A percentile compares a stretch with the other conserved stretches of the same genome.
phyloP scores from a whole-genome alignment of 2,797 vertebrate genomes.

The Cacajao melanocephalus region DNA sequence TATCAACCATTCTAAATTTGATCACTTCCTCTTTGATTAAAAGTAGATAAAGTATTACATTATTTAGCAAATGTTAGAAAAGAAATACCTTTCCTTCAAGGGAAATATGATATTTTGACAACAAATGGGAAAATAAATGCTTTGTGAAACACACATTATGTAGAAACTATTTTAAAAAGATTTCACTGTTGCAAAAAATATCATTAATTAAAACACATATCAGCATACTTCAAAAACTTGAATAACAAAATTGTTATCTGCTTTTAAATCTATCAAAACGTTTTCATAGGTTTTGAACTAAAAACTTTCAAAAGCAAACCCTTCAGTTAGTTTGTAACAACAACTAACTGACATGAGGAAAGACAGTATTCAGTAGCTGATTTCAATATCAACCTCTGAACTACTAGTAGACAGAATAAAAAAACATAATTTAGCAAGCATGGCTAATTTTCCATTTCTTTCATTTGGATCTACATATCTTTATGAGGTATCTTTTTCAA shows the following conservation, averaged over 20 bases:
- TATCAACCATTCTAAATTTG: background rate
- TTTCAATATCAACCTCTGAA: background rate
- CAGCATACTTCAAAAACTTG: slow-evolving; percentile 8
- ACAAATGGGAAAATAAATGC: slow-evolving; percentile 3
- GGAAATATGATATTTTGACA: slow-evolving; percentile 9
- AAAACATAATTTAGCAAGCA: slow-evolving; percentile 26
- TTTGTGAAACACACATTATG: background rate
- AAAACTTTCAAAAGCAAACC: slow-evolving; percentile 25
- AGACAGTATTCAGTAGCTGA: background rate
- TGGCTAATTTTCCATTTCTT: slow-evolving; percentile 6
- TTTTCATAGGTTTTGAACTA: background rate
- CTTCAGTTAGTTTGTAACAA: background rate
- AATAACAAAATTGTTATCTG: background rate
- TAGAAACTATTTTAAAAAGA: background rate
- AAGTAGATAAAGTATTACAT: background rate
- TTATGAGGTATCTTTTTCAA: background rate
- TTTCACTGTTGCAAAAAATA: background rate
- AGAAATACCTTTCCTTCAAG: background rate
- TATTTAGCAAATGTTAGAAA: slow-evolving; percentile 32
- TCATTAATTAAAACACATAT: slow-evolving; percentile 3
- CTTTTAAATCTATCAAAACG: background rate
- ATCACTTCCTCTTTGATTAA: slow-evolving; percentile 14
- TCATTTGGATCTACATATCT: background rate
- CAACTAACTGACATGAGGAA: background rate
- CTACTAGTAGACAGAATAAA: background rate